Base-by-base conservation (phyloP, 2,113 vertebrate genomes). In the Chaetops frenatus region DNA sequence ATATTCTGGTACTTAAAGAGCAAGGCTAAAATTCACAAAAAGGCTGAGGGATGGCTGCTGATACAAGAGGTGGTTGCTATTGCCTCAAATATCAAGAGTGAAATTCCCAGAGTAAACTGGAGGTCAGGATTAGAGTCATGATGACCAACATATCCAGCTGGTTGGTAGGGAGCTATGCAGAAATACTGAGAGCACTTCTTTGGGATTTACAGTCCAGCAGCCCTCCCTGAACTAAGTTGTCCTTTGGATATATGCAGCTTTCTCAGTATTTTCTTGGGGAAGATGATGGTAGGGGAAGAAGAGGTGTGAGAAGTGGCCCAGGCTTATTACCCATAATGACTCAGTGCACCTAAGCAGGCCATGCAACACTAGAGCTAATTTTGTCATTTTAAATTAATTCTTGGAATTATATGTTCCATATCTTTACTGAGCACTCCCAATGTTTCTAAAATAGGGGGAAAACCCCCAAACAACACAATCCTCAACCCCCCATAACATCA, bases 401-500 rank as follows among this genome's bases (percentile, higher is more conserved):
- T 83, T 74, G 72, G 18, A 35, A 25, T 33, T 5, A 11, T 9
- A 18, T 72, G 23, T 80, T 47, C 38, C 42, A 38, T 36, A 14
- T 58, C 33, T 76, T 94, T 74, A n/a, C 53, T 56, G 35, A 86
- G 12, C 21, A 57, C 60, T 78, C 19, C 29, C 12, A 44, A 4
- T 8, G 20, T 9, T 84, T 81, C 22, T 48, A 71, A 60, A 84
- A 56, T 0, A 14, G 12, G 33, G 19, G 3, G 3, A 35, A 38
- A 56, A 35, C 2, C 0, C 0, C 1, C 24, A 19, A 78, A 57
- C 7, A 74, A 18, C 27, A 47, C 16, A 79, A 28, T 45, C 8
- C 6, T 18, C 7, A 56, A 1, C 2, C 3, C 4, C 9, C 1
- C 20, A 4, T 53, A 58, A 8, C 19, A 6, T 15, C 11, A 54